Evolutionary conservation across 1,140 invertebrate species (phyloP), one percentile per base, ranked within the genome.

Genomic region (Achroia grisella): DNA sequence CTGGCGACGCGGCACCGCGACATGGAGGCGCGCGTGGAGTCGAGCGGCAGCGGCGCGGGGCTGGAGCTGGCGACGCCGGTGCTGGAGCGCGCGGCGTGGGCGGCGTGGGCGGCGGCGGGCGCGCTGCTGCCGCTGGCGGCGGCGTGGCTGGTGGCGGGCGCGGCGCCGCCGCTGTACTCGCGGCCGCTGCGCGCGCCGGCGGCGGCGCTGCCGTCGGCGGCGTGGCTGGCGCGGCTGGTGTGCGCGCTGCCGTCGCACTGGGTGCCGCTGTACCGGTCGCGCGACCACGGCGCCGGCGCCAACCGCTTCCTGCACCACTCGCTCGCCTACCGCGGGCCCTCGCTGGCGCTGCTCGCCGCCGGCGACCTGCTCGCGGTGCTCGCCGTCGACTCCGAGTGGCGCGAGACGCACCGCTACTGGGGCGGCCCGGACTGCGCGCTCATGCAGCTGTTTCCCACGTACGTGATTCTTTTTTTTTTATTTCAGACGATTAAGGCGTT

Each of bases 271-370:
- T 98, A 97, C 82, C 91, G 92, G 57, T 95, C 94, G 39, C 89
- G 91, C 56, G 90, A 95, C 43, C 93, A 96, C 71, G 96, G 95
- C 2, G 79, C 95, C 5, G 95, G 94, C 13, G 89, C 92, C 27
- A 98, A 97, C 87, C 89, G 95, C 10, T 95, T 98, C 79, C 83
- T 93, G 62, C 93, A 96, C 68, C 95, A 97, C 80, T 93, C 97
- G 1, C 87, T 95, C 11, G 91, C 92, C 5, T 98, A 97, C 82
- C 85, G 92, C 37, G 95, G 95, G 2, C 93, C 95, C 0, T 95
- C 94, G 0, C 75, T 97, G 11, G 89, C 92, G n/a, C 88, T 97
- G 44, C 65, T 97, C 9, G 89, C 89, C 39, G 72, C 89, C 68
- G 57, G 90, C 81, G 89, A 88, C 47, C 89, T 92, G 30, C 88